phyloP scores from a whole-genome alignment of 2,797 vertebrate genomes.

The Rhinoraja longicauda region DNA sequence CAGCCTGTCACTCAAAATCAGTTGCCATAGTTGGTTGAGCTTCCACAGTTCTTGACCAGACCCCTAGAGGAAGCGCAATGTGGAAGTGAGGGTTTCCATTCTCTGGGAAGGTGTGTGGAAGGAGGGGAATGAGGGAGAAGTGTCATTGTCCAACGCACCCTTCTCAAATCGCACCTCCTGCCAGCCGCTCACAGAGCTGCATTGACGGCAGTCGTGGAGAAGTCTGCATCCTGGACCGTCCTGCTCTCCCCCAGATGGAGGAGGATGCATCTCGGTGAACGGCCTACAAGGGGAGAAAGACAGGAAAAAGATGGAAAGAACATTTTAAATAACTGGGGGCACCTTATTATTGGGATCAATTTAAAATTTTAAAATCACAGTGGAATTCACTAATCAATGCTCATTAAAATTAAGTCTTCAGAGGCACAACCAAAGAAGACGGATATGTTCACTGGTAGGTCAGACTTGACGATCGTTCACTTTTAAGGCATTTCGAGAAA shows the following conservation, averaged over 20 bases:
- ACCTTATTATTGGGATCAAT: slow-evolving; percentile 33
- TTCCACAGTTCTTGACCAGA: slow-evolving; percentile 29
- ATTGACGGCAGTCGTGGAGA: slow-evolving; percentile 37
- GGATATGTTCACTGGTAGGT: not conserved
- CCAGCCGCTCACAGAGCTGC: slow-evolving; percentile 39
- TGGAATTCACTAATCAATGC: slow-evolving; percentile 33
- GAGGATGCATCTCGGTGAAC: slow-evolving; percentile 38
- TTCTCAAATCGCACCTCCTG: slow-evolving; percentile 37
- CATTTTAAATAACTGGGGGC: slow-evolving; percentile 36
- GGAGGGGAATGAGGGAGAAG: slow-evolving; percentile 32
- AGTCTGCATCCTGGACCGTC: slow-evolving; percentile 36
- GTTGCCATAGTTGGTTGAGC: slow-evolving; percentile 30
- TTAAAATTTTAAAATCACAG: not conserved
- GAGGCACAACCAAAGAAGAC: not conserved
- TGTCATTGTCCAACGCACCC: slow-evolving; percentile 38
- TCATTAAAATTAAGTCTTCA: not conserved
- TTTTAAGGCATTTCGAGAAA: not conserved
- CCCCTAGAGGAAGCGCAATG: slow-evolving; percentile 25
- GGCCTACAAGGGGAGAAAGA: slow-evolving; percentile 38
- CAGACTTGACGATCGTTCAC: not conserved
- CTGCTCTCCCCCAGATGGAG: slow-evolving; percentile 36
- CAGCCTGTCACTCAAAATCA: slow-evolving; percentile 26
- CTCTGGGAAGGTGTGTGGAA: not conserved
- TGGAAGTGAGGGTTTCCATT: slow-evolving; percentile 24
- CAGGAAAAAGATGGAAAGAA: slow-evolving; percentile 38